Evolutionary conservation across 2,113 vertebrate species (phyloP).

Genomic region (Smithornis capensis): DNA sequence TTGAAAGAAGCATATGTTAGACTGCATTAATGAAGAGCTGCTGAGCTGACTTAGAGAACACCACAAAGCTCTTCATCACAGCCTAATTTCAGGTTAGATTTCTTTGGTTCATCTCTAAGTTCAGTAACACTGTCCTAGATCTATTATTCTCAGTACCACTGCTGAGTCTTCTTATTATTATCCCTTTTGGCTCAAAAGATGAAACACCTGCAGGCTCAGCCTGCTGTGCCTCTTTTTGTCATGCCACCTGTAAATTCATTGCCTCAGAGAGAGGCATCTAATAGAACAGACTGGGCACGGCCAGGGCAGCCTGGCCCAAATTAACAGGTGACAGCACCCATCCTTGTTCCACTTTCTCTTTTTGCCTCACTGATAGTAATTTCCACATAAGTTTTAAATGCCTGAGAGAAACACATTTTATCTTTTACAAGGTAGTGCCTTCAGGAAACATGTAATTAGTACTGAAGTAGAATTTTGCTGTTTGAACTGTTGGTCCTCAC

Average conservation of each 20-base stretch:
- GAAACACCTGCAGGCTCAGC: background rate
- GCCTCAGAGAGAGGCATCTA: background rate
- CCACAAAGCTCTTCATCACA: background rate
- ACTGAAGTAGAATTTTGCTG: background rate
- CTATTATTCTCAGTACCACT: background rate
- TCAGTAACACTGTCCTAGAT: background rate
- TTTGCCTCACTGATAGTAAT: background rate
- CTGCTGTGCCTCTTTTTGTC: background rate
- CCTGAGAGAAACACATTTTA: background rate
- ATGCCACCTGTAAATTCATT: background rate
- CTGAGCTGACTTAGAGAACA: background rate
- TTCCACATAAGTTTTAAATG: background rate
- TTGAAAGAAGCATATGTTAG: background rate
- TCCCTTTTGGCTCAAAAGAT: background rate
- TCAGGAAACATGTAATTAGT: background rate
- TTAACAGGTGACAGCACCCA: background rate
- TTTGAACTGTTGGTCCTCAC: background rate
- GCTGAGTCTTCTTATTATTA: background rate
- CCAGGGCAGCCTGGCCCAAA: background rate
- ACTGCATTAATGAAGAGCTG: background rate
- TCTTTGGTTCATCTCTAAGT: background rate
- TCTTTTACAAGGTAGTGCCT: background rate
- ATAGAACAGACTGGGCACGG: background rate
- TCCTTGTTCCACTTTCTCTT: background rate
- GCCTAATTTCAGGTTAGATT: background rate